These are phyloP conservation scores for Echiichthys vipera DNA, from an alignment of 2,797 vertebrate species.

Conservation along the genomic window DNA sequence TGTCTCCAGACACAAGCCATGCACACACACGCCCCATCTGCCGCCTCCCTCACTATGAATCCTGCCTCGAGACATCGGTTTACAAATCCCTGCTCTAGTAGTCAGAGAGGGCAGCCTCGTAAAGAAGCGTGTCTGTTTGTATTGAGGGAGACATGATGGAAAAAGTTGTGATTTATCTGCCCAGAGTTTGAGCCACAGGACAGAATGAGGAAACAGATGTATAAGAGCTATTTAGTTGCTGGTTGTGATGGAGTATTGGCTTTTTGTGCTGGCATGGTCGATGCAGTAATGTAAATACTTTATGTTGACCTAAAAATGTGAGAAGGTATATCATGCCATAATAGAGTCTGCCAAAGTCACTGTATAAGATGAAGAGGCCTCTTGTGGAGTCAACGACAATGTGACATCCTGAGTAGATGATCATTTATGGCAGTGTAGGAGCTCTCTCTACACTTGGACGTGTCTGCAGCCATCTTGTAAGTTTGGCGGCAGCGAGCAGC, in stretches of 20 bases:
- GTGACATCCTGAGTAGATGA: constrained; percentile 68
- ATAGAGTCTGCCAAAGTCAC: constrained; percentile 55
- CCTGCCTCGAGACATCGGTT: constrained; percentile 69
- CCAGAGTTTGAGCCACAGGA: constrained; percentile 44
- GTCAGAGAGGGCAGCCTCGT: constrained; percentile 62
- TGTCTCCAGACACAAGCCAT: constrained; percentile 68
- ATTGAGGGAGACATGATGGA: constrained; percentile 72
- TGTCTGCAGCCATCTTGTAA: constrained; percentile 46
- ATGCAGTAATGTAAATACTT: constrained; percentile 57
- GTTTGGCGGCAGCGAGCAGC: constrained; percentile 59
- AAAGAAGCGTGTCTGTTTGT: constrained; percentile 72
- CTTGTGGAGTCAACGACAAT: constrained; percentile 58
- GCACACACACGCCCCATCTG: constrained; percentile 63
- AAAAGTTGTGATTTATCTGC: constrained; percentile 73
- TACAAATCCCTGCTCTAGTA: constrained; percentile 67
- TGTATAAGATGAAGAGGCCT: constrained; percentile 60
- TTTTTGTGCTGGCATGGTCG: constrained; percentile 53
- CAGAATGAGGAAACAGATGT: constrained; percentile 72
- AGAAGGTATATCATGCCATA: constrained; percentile 51
- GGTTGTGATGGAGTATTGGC: constrained; percentile 59
- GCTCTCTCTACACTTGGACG: constrained; percentile 48
- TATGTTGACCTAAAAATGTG: constrained; percentile 63
- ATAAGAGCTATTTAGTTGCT: constrained; percentile 65
- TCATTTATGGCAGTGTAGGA: constrained; percentile 59
- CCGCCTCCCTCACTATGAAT: constrained; percentile 63